These are phyloP conservation scores for Hypothenemus hampei DNA, from an alignment of 1,140 invertebrate genomes.

Conservation along the genomic window DNA sequence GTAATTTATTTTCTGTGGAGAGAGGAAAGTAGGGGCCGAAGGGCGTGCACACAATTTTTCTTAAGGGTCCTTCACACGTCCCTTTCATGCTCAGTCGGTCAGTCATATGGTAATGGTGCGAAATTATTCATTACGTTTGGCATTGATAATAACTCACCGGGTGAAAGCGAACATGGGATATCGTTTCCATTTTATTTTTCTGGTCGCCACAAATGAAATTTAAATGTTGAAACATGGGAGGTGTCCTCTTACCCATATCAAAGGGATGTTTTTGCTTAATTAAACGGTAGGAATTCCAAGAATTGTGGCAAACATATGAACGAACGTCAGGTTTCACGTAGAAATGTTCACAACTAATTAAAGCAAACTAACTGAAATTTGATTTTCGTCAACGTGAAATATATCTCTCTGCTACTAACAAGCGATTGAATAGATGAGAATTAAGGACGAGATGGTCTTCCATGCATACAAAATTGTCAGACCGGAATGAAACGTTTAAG, in stretches of 20 bases:
- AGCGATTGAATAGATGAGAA: neutral
- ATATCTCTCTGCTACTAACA: neutral
- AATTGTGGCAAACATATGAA: neutral
- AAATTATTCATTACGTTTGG: constrained; percentile 28
- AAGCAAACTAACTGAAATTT: neutral
- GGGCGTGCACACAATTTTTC: constrained; percentile 30
- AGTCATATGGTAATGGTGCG: constrained; percentile 24
- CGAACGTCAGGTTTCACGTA: neutral
- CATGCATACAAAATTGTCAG: neutral
- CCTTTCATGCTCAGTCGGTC: constrained; percentile 7
- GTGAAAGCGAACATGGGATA: neutral
- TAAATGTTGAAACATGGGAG: too few relatives aligned
- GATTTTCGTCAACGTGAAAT: neutral
- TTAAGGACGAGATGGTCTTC: neutral
- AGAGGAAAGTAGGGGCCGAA: constrained; percentile 19
- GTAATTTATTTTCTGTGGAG: constrained; percentile 37
- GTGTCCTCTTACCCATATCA: too few relatives aligned
- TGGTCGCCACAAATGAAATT: too few relatives aligned
- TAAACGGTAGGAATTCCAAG: neutral
- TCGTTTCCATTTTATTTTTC: too few relatives aligned
- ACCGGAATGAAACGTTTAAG: too few relatives aligned
- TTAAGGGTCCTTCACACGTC: constrained; percentile 22
- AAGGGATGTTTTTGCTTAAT: neutral
- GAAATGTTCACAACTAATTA: neutral
- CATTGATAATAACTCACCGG: constrained; percentile 14